Conservation (phyloP, 1,140 invertebrate species). For the Danaus melanippus region DNA sequence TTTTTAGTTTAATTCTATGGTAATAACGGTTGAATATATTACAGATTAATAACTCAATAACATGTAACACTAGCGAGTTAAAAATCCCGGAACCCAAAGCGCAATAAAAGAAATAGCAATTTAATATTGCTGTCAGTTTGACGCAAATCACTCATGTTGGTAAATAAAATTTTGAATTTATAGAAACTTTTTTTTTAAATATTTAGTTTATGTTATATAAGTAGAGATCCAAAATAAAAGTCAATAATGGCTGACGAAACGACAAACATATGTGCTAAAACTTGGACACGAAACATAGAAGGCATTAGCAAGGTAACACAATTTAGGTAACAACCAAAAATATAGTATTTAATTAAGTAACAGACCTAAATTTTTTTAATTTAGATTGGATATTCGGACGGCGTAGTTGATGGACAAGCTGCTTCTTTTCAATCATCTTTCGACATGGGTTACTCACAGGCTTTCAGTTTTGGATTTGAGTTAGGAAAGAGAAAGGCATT, state of each 20-base stretch:
- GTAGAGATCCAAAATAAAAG: too few species aligned
- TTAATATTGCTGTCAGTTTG: too few species aligned
- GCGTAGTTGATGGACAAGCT: slow-evolving; percentile 43
- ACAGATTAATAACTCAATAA: too few species aligned
- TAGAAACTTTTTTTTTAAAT: too few species aligned
- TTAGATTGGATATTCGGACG: slow-evolving; percentile 50
- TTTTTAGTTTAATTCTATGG: too few species aligned
- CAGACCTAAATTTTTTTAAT: slow-evolving; percentile 8
- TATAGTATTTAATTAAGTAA: not conserved
- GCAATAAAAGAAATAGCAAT: too few species aligned
- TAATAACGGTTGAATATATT: too few species aligned
- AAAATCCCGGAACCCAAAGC: too few species aligned
- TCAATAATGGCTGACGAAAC: slow-evolving; percentile 31
- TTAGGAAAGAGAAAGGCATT: slow-evolving; percentile 30
- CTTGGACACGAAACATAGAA: slow-evolving; percentile 27
- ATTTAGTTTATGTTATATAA: too few species aligned
- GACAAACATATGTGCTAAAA: slow-evolving; percentile 26
- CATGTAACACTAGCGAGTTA: too few species aligned
- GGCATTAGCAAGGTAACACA: slow-evolving; percentile 30
- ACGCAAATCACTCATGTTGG: too few species aligned
- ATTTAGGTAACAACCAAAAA: not conserved
- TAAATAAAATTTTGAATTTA: too few species aligned
- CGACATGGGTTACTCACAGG: slow-evolving; percentile 47
- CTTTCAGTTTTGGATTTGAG: slow-evolving; percentile 43
- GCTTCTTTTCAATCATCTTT: slow-evolving; percentile 54